Base-by-base conservation (phyloP, 53 echinoderm and acorn worm species). In the Paracentrotus lividus region DNA sequence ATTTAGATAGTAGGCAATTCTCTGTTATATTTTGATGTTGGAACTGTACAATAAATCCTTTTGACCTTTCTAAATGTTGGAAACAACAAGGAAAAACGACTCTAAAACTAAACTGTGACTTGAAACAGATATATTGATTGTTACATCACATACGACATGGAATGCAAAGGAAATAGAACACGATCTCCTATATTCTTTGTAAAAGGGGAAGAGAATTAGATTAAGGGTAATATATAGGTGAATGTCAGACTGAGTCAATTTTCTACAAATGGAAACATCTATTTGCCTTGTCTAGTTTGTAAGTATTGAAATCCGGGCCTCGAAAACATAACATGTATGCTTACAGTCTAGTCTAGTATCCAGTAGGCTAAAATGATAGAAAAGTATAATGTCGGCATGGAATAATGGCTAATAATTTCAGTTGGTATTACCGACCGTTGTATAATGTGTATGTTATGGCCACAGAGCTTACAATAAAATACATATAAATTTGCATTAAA, bases 11-110 rank as follows among this genome's bases (percentile, higher is more conserved):
- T n/a, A n/a, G n/a, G n/a, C n/a, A n/a, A n/a, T n/a, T n/a, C n/a
- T n/a, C n/a, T n/a, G n/a, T n/a, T n/a, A n/a, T n/a, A n/a, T n/a
- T n/a, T n/a, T n/a, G n/a, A n/a, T n/a, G n/a, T n/a, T n/a, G n/a
- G n/a, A n/a, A n/a, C n/a, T n/a, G n/a, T n/a, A n/a, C n/a, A n/a
- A n/a, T 20, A 36, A 20, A 72, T 72, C 40, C 7, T 18, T 40
- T 72, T 36, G 72, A 72, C 72, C 72, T 72, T 72, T 72, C 72
- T 72, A 72, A 72, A 72, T 40, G 38, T 72, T 72, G 38, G 40
- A 10, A 14, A 20, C 40, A 72, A 72, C 40, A 36, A 64, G 64
- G 31, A 64, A 36, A 72, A 72, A 72, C 72, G 40, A 16, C 40
- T 40, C 5, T 18, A 15, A 20, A 72, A 14, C 72, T 40, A 38